phyloP scores from a whole-genome alignment of 1,140 invertebrate species.

The Catajapyx aquilonaris region DNA sequence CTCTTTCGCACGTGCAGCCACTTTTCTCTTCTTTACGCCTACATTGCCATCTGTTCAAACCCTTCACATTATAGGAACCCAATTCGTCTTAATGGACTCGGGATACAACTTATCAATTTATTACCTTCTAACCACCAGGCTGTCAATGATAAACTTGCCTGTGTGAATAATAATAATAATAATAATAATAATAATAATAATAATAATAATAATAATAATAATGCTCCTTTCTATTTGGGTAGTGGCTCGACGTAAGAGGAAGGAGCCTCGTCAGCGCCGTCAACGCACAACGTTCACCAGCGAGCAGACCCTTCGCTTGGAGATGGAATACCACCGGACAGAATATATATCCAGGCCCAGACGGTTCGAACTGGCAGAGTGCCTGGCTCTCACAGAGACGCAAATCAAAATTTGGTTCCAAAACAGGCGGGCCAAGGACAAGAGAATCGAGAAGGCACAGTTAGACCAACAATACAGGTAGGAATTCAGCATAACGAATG shows the following conservation, averaged over 20 bases:
- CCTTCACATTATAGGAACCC: no score
- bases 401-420: slow-evolving; percentile 97
- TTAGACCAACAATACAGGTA: slow-evolving; percentile 85
- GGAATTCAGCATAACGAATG: neutral
- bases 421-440: slow-evolving; percentile 85
- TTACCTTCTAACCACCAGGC: no score
- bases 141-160: no score
- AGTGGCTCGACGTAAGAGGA: slow-evolving; percentile 67
- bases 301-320: slow-evolving; percentile 73
- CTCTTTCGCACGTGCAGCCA: no score
- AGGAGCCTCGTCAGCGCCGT: slow-evolving; percentile 60
- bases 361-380: slow-evolving; percentile 66
- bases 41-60: no score
- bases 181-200: no score
- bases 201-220: no score
- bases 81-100: no score
- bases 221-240: slow-evolving; percentile 7
- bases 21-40: no score
- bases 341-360: slow-evolving; percentile 78
- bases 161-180: no score
- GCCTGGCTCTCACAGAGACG: slow-evolving; percentile 65
- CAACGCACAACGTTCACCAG: slow-evolving; percentile 87
- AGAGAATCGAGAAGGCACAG: slow-evolving; percentile 85
- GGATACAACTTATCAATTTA: no score
- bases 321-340: slow-evolving; percentile 69